phyloP scores from a whole-genome alignment of 2,797 vertebrate species.

The Darevskia nairensis region DNA sequence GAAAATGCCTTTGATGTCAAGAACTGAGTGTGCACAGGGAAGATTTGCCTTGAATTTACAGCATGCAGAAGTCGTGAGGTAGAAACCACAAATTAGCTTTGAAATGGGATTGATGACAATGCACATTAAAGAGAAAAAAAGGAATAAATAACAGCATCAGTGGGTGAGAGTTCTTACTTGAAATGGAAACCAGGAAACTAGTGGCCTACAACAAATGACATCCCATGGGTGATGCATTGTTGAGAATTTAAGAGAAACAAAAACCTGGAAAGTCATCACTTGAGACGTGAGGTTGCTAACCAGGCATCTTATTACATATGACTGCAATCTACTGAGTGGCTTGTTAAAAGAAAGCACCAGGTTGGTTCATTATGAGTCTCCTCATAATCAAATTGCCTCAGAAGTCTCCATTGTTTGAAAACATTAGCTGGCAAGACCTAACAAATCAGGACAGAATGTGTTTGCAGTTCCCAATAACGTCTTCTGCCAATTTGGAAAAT shows the following conservation, averaged over 20 bases:
- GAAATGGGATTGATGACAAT: slow-evolving; percentile 13
- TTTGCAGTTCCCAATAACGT: neutral
- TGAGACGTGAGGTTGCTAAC: slow-evolving; percentile 55
- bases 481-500: neutral
- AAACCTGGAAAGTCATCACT: slow-evolving; percentile 25
- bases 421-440: neutral
- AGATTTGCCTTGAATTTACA: slow-evolving; percentile 26
- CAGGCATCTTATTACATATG: slow-evolving; percentile 36
- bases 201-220: slow-evolving; percentile 42
- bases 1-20: slow-evolving; percentile 53
- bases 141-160: neutral
- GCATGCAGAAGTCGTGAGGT: slow-evolving; percentile 10
- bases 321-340: neutral
- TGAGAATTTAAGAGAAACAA: slow-evolving; percentile 25
- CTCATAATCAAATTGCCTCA: neutral
- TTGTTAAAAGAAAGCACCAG: neutral
- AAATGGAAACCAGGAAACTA: neutral
- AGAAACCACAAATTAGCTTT: slow-evolving; percentile 8
- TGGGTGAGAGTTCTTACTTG: slow-evolving; percentile 10
- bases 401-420: neutral
- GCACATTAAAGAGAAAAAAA: neutral
- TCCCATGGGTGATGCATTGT: slow-evolving; percentile 30
- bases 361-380: neutral
- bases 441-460: neutral
- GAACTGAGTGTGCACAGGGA: neutral